Percentiles rank a stretch among this genome's conserved stretches.
phyloP scores from a whole-genome alignment of 2,888 invertebrate genomes.

The Agonopterix alstromeriana region DNA sequence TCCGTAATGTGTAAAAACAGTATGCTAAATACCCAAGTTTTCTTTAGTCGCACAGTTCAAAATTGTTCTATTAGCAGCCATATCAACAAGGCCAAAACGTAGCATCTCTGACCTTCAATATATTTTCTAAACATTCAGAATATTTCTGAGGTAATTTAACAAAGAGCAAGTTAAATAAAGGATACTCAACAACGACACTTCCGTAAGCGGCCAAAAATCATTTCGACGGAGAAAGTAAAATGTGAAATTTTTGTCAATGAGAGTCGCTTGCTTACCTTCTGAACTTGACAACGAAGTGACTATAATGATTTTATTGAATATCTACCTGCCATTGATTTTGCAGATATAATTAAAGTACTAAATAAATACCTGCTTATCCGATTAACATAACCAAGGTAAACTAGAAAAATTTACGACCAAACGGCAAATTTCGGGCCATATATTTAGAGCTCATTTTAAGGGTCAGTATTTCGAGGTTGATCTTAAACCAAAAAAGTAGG shows the following conservation, averaged over 20 bases:
- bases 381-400: too few species aligned
- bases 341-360: too few species aligned
- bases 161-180: constrained; percentile 8
- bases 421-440: too few species aligned
- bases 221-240: constrained; percentile 49
- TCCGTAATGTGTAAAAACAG: too few species aligned
- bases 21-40: neutral
- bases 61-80: constrained; percentile 24
- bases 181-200: constrained; percentile 14
- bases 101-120: constrained; percentile 3
- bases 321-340: too few species aligned
- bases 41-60: constrained; percentile 3
- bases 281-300: too few species aligned
- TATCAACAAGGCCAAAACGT: constrained; percentile 25
- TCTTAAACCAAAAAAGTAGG: too few species aligned
- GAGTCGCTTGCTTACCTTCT: constrained; percentile 22
- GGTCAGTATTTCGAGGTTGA: too few species aligned
- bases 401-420: too few species aligned
- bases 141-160: constrained; percentile 2
- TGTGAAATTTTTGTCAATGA: constrained; percentile 49
- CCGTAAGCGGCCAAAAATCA: constrained; percentile 36
- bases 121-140: constrained; percentile 10
- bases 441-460: too few species aligned
- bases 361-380: too few species aligned
- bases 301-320: too few species aligned